Conservation (phyloP, 2,797 vertebrate genomes). For the Hemibagrus guttatus region DNA sequence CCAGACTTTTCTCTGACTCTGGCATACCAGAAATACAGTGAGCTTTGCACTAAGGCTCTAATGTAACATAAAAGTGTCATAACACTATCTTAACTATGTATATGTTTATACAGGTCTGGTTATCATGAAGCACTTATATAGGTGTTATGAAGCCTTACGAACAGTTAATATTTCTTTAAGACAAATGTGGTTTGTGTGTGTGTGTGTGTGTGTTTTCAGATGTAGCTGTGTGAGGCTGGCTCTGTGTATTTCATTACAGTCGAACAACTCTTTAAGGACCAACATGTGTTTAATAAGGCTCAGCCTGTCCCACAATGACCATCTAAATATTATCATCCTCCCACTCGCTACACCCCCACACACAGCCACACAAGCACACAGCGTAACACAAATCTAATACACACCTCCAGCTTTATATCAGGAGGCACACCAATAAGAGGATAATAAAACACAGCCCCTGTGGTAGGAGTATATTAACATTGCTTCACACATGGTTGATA, state of each 20-base stretch:
- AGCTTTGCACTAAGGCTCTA: not conserved
- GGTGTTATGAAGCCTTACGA: not conserved
- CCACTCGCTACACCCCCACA: slow-evolving; percentile 27
- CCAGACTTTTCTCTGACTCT: not conserved
- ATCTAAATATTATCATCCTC: slow-evolving; percentile 36
- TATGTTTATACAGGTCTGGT: not conserved
- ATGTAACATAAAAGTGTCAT: not conserved
- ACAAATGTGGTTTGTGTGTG: slow-evolving; percentile 18
- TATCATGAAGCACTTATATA: not conserved
- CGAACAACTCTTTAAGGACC: slow-evolving; percentile 60
- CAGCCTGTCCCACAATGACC: slow-evolving; percentile 43
- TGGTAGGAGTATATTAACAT: slow-evolving; percentile 20
- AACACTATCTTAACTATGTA: not conserved
- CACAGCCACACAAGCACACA: slow-evolving; percentile 19
- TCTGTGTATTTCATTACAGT: slow-evolving; percentile 58
- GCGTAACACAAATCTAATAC: slow-evolving; percentile 21
- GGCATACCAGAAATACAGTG: not conserved
- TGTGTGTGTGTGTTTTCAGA: not conserved
- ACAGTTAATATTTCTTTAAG: not conserved
- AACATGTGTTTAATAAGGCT: slow-evolving; percentile 59
- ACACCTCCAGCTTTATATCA: slow-evolving; percentile 8
- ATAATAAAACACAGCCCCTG: slow-evolving; percentile 14
- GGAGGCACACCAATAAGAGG: not conserved
- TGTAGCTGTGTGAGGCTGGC: slow-evolving; percentile 35
- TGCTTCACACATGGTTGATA: slow-evolving; percentile 10